Conservation (phyloP, 2,888 invertebrate genomes). For the Himalopsyche tibetana region DNA sequence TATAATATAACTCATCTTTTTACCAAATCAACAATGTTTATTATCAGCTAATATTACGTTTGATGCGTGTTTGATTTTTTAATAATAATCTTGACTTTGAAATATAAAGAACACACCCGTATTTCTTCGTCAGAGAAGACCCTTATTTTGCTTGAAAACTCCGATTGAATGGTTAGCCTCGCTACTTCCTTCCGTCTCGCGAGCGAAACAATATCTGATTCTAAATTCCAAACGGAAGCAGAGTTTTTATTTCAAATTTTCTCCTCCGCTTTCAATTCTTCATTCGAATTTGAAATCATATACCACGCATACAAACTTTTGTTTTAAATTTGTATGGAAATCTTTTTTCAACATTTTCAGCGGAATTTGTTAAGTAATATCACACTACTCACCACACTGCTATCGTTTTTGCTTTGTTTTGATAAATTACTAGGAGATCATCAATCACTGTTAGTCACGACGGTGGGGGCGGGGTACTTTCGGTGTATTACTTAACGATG, state of each 20-base stretch:
- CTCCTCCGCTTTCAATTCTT: not conserved
- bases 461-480: not conserved
- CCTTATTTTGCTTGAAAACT: too few relatives aligned
- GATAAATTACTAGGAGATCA: not conserved
- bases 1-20: too few relatives aligned
- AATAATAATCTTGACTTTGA: too few relatives aligned
- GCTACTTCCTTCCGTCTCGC: not conserved
- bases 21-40: too few relatives aligned
- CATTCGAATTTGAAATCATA: not conserved
- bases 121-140: too few relatives aligned
- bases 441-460: not conserved
- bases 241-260: not conserved
- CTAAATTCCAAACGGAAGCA: not conserved
- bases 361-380: not conserved
- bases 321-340: not conserved
- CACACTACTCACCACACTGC: not conserved
- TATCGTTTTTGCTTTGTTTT: not conserved
- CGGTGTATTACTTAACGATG: not conserved
- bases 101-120: too few relatives aligned
- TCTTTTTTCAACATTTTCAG: not conserved
- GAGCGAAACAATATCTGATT: not conserved
- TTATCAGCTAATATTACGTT: too few relatives aligned
- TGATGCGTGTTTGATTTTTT: too few relatives aligned
- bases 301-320: not conserved
- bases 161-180: not conserved